Conservation (phyloP, 2,888 invertebrate genomes). For the Melanargia galathea region DNA sequence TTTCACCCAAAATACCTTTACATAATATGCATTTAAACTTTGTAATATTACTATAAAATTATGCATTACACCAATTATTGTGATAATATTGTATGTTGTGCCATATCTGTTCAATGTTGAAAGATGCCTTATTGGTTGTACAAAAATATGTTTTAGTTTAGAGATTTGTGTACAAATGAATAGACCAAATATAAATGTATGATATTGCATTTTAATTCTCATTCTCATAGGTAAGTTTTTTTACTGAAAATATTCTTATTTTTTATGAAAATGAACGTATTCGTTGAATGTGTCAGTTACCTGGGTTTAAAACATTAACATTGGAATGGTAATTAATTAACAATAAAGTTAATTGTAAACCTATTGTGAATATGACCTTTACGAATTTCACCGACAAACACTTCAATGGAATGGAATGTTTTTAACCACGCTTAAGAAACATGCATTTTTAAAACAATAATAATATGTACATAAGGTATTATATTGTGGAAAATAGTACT, state of each 20-base stretch:
- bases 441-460: slow-evolving; percentile 2
- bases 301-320: not conserved
- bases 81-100: not conserved
- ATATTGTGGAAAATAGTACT: not conserved
- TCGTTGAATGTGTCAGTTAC: not conserved
- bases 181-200: too few relatives aligned
- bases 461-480: not conserved
- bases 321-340: slow-evolving; percentile 4
- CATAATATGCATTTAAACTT: too few relatives aligned
- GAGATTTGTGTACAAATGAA: too few relatives aligned
- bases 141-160: too few relatives aligned
- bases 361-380: not conserved
- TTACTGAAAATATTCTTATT: not conserved
- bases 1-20: too few relatives aligned
- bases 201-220: too few relatives aligned
- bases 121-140: too few relatives aligned
- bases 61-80: too few relatives aligned
- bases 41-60: too few relatives aligned
- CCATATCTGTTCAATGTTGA: not conserved
- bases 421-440: slow-evolving; percentile 15
- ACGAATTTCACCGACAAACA: not conserved
- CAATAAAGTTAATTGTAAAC: not conserved
- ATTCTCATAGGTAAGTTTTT: too few relatives aligned
- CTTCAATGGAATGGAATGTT: not conserved
- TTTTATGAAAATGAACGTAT: not conserved